Percentiles rank a stretch among this genome's conserved stretches.
These are phyloP conservation scores for Oncorhynchus mykiss DNA, from an alignment of 2,113 vertebrate species.

Conservation along the genomic window DNA sequence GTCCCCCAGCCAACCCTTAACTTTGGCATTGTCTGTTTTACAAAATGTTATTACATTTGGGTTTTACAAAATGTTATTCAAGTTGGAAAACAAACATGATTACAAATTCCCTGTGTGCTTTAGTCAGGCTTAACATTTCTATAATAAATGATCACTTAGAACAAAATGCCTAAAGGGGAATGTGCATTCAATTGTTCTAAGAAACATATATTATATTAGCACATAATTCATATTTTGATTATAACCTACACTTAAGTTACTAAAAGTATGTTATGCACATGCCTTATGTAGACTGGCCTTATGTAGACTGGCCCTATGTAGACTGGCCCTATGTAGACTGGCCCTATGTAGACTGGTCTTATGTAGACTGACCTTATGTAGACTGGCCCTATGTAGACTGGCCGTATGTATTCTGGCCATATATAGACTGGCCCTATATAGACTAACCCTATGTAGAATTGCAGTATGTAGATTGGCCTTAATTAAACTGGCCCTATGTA, in stretches of 20 bases:
- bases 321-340: too few relatives aligned
- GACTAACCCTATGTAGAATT: too few relatives aligned
- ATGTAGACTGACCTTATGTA: too few relatives aligned
- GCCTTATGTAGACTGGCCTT: not conserved
- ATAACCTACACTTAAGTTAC: not conserved
- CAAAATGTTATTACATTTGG: not conserved
- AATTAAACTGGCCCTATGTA: too few relatives aligned
- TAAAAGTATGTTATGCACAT: too few relatives aligned
- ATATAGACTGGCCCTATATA: too few relatives aligned
- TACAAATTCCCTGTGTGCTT: not conserved
- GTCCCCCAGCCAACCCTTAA: not conserved
- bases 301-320: too few relatives aligned
- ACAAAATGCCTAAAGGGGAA: not conserved
- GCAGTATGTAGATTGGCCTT: too few relatives aligned
- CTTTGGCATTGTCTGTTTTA: not conserved
- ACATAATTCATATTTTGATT: constrained; percentile 12
- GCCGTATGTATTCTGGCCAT: too few relatives aligned
- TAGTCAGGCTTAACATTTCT: constrained; percentile 17
- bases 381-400: too few relatives aligned
- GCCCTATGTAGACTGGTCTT: too few relatives aligned
- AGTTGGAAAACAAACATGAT: not conserved
- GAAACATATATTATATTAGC: constrained; percentile 6
- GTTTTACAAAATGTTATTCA: too few relatives aligned
- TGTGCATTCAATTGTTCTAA: not conserved
- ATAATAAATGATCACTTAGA: not conserved